These are phyloP conservation scores for Trichopria drosophilae DNA, from an alignment of 2,888 invertebrate genomes.

Conservation along the genomic window DNA sequence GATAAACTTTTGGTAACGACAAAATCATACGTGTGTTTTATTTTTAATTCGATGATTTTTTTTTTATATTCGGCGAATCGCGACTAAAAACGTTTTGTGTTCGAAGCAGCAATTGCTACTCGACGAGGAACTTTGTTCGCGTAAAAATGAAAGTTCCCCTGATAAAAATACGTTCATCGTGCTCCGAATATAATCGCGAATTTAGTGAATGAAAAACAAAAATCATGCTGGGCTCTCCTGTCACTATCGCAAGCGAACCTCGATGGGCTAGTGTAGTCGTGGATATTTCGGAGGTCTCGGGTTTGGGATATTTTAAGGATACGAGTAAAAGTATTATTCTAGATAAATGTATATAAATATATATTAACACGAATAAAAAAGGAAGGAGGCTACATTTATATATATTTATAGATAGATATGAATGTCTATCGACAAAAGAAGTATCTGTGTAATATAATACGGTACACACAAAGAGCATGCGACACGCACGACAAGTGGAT, in stretches of 20 bases:
- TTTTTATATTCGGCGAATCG: too few species aligned
- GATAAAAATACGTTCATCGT: slow-evolving; percentile 17
- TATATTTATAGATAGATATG: slow-evolving; percentile 2
- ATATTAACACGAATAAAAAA: slow-evolving; percentile 37
- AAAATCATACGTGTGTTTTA: too few species aligned
- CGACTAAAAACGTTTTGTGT: too few species aligned
- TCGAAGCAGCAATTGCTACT: slow-evolving; percentile 27
- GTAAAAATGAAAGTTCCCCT: too few species aligned
- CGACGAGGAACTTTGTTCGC: slow-evolving; percentile 20
- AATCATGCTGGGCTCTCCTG: slow-evolving; percentile 58
- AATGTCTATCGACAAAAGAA: slow-evolving; percentile 26
- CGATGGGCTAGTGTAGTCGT: slow-evolving; percentile 42
- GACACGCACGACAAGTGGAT: slow-evolving; percentile 59
- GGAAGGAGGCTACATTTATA: slow-evolving; percentile 18
- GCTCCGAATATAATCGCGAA: slow-evolving; percentile 17
- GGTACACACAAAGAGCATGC: slow-evolving; percentile 59
- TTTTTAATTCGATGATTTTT: too few species aligned
- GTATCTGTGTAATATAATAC: slow-evolving; percentile 45
- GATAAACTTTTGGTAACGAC: too few species aligned
- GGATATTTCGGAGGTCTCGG: too few species aligned
- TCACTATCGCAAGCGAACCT: slow-evolving; percentile 57
- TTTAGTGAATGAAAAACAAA: slow-evolving; percentile 33
- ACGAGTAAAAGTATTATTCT: slow-evolving; percentile 37
- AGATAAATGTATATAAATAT: slow-evolving; percentile 41
- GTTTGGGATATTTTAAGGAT: too few species aligned